Conservation (phyloP, 2,797 vertebrate species). For the Malacoraja senta region DNA sequence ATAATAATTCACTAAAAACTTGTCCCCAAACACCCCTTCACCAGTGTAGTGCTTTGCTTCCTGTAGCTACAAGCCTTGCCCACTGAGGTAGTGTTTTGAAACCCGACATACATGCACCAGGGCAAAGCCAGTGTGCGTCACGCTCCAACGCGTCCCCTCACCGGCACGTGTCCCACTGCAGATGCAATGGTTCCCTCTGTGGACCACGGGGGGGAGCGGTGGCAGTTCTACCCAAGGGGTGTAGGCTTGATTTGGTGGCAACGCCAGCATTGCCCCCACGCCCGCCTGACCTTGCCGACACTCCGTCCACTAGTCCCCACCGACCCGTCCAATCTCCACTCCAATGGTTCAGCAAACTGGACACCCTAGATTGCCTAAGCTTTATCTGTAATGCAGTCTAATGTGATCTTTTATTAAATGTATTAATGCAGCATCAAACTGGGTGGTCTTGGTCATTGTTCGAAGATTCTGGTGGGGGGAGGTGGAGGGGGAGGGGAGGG, state of each 20-base stretch:
- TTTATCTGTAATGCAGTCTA: not conserved
- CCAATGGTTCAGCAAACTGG: not conserved
- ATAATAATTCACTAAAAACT: not conserved
- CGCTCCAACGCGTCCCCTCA: not conserved
- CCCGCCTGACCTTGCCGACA: not conserved
- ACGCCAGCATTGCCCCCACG: not conserved
- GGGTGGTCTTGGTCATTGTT: not conserved
- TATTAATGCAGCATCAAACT: not conserved
- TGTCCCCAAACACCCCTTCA: not conserved
- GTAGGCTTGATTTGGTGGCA: no score
- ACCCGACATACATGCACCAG: no score
- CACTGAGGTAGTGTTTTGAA: not conserved
- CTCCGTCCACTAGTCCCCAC: no score
- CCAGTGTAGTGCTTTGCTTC: not conserved
- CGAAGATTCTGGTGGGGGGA: no score
- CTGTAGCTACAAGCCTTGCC: not conserved
- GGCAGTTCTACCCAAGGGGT: no score
- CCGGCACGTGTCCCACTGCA: no score
- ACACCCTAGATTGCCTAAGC: not conserved
- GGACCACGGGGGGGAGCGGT: no score
- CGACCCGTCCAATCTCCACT: not conserved
- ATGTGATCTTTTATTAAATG: conserved; percentile 20
- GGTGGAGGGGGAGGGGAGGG: no score
- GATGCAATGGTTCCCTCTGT: no score
- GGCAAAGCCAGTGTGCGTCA: no score